phyloP scores from a whole-genome alignment of 2,888 invertebrate species.

The Candidula unifasciata region DNA sequence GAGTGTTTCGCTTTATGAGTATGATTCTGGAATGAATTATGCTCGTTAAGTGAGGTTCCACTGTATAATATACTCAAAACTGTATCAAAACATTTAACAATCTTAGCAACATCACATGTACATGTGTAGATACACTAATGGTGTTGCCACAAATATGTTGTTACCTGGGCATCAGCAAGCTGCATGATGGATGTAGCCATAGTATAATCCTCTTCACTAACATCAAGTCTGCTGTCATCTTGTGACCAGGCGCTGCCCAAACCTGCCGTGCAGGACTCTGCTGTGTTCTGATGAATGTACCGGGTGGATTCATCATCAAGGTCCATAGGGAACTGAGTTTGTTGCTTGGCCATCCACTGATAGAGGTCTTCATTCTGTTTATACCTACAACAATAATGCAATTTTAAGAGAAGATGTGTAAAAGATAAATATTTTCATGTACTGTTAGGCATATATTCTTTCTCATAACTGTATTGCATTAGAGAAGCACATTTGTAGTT shows the following conservation, averaged over 20 bases:
- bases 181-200: conserved; percentile 76
- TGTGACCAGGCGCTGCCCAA: conserved; percentile 74
- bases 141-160: neutral
- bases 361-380: conserved; percentile 89
- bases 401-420: neutral
- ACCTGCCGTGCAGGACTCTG: conserved; percentile 71
- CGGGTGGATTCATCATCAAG: conserved; percentile 50
- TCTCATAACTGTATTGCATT: too few relatives aligned
- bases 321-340: conserved; percentile 74
- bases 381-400: conserved; percentile 52
- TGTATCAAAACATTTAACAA: neutral
- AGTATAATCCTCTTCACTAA: conserved; percentile 68
- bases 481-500: too few relatives aligned
- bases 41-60: too few relatives aligned
- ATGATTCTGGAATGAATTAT: too few relatives aligned
- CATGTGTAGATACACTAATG: neutral
- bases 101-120: neutral
- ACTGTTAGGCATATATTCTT: too few relatives aligned
- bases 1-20: too few relatives aligned
- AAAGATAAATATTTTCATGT: too few relatives aligned
- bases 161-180: conserved; percentile 89
- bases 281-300: conserved; percentile 64
- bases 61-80: too few relatives aligned
- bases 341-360: conserved; percentile 95
- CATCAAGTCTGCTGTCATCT: conserved; percentile 71